Percentiles rank a stretch among this genome's conserved stretches.
Evolutionary conservation across 2,888 invertebrate species (phyloP).

Genomic region (Chydorus sphaericus): DNA sequence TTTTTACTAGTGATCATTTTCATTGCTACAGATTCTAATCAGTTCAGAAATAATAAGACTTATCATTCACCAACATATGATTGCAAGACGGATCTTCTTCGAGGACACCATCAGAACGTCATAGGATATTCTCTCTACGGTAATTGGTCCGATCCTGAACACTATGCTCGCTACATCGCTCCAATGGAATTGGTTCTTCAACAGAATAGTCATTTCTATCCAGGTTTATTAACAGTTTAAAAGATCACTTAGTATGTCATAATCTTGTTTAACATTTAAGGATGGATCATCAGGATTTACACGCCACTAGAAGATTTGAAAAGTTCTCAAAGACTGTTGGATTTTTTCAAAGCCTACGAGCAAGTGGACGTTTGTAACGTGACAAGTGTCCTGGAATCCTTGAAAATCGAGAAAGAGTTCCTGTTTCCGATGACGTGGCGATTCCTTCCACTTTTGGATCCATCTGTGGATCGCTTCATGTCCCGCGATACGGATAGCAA

Average conservation of each 20-base stretch:
- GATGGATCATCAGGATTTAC: neutral
- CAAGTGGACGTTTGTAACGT: slow-evolving; percentile 17
- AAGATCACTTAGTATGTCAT: too few species aligned
- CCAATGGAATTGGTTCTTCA: neutral
- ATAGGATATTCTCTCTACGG: neutral
- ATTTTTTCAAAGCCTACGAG: neutral
- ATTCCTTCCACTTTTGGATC: slow-evolving; percentile 18
- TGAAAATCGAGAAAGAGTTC: too few species aligned
- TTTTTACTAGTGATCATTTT: too few species aligned
- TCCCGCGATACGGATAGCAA: slow-evolving; percentile 19
- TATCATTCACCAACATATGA: too few species aligned
- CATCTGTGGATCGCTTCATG: slow-evolving; percentile 18
- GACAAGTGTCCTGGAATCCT: too few species aligned
- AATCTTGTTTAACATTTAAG: too few species aligned
- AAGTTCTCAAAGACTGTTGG: too few species aligned
- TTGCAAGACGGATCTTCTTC: too few species aligned
- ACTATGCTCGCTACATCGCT: neutral
- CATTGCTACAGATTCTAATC: too few species aligned
- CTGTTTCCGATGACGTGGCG: slow-evolving; percentile 16
- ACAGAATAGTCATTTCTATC: neutral
- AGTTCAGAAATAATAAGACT: too few species aligned
- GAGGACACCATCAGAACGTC: neutral
- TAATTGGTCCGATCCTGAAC: neutral
- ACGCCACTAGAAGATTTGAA: too few species aligned
- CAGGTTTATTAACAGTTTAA: too few species aligned